phyloP scores from a whole-genome alignment of 2,113 vertebrate species.

The Carassius auratus region DNA sequence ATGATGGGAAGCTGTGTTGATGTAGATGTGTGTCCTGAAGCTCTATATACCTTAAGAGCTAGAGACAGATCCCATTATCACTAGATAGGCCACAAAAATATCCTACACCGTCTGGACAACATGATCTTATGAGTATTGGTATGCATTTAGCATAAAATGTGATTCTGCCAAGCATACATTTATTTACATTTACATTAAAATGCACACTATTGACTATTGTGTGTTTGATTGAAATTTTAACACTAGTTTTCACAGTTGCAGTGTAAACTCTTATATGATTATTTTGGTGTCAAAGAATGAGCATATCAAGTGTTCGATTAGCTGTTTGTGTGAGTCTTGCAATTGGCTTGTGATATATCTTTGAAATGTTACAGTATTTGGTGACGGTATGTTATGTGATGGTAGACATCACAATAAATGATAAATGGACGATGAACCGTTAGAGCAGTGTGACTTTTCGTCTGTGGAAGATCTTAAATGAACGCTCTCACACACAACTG shows the following conservation, averaged over 20 bases:
- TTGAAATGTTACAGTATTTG: background rate
- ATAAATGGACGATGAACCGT: background rate
- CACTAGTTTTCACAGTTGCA: background rate
- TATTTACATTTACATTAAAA: background rate
- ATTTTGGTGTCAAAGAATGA: background rate
- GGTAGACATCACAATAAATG: background rate
- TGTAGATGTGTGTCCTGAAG: conserved; percentile 1
- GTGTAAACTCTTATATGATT: background rate
- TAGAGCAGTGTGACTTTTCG: conserved; percentile 28
- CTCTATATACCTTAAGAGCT: background rate
- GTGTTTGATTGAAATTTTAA: background rate
- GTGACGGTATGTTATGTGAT: background rate
- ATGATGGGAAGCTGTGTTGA: conserved; percentile 32
- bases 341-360: background rate
- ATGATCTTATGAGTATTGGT: background rate
- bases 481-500: background rate
- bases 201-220: background rate
- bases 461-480: background rate
- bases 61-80: background rate
- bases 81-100: background rate
- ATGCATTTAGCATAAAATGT: background rate
- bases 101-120: background rate
- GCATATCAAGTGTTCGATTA: background rate
- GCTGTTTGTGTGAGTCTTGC: background rate
- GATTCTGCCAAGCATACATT: background rate